Percentiles rank a stretch among this genome's conserved stretches.
phyloP scores from a whole-genome alignment of 2,888 invertebrate species.

The Yponomeuta sedellus region DNA sequence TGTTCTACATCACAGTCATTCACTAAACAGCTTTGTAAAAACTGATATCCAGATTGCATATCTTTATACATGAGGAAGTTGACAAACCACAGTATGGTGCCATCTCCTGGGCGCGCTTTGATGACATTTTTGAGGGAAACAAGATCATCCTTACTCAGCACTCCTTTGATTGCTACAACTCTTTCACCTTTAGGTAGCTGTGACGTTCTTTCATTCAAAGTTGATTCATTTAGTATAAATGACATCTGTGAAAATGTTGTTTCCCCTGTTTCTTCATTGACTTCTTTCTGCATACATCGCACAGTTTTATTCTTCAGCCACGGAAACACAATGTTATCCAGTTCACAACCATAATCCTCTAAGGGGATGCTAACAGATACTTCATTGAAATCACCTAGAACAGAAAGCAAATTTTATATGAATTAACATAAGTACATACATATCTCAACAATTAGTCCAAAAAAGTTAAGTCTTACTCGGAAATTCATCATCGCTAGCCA shows the following conservation, averaged over 20 bases:
- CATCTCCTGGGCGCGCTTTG: slow-evolving; percentile 28
- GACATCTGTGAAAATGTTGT: not conserved
- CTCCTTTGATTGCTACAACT: slow-evolving; percentile 22
- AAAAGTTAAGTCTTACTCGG: slow-evolving; percentile 35
- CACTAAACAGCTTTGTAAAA: slow-evolving; percentile 68
- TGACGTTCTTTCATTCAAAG: not conserved
- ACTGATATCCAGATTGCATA: slow-evolving; percentile 27
- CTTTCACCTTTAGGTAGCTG: slow-evolving; percentile 14
- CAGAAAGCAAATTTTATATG: not conserved
- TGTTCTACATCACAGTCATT: not conserved
- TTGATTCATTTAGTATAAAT: not conserved
- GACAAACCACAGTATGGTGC: slow-evolving; percentile 40
- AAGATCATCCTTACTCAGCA: slow-evolving; percentile 35
- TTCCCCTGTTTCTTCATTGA: slow-evolving; percentile 20
- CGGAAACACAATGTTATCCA: slow-evolving; percentile 27
- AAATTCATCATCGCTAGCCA: slow-evolving; percentile 52
- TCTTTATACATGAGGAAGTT: slow-evolving; percentile 39
- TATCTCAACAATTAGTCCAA: not conserved
- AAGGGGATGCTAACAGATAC: slow-evolving; percentile 32
- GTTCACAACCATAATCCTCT: slow-evolving; percentile 36
- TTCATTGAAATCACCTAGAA: slow-evolving; percentile 37
- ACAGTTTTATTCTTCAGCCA: slow-evolving; percentile 24
- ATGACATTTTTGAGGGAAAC: slow-evolving; percentile 37
- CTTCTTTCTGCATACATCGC: not conserved
- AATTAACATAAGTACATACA: too few relatives aligned